phyloP scores from a whole-genome alignment of 2,888 invertebrate species.

The Patella ulyssiponensis region DNA sequence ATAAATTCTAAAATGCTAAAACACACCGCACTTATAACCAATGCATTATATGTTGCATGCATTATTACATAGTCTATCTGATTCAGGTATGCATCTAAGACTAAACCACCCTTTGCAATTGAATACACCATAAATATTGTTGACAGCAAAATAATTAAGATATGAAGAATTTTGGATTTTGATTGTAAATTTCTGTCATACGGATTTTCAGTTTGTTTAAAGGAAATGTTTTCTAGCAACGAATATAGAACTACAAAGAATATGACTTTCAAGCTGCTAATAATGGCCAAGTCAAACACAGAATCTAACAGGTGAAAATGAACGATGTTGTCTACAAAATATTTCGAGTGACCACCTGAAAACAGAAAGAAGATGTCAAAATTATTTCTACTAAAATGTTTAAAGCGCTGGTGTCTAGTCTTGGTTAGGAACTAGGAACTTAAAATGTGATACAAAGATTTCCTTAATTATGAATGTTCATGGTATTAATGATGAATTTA shows the following conservation, averaged over 20 bases:
- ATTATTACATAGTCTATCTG: conserved; percentile 48
- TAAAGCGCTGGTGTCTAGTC: too few species aligned
- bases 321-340: conserved; percentile 65
- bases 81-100: conserved; percentile 53
- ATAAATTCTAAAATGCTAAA: conserved; percentile 58
- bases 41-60: conserved; percentile 62
- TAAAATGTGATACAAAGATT: too few species aligned
- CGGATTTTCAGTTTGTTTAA: conserved; percentile 49
- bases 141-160: conserved; percentile 36
- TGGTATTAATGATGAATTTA: too few species aligned
- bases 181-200: conserved; percentile 37
- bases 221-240: conserved; percentile 50
- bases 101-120: conserved; percentile 47
- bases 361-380: conserved; percentile 22
- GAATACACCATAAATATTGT: conserved; percentile 46
- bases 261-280: conserved; percentile 57
- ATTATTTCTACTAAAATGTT: too few species aligned
- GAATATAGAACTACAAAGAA: conserved; percentile 47
- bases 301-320: conserved; percentile 59
- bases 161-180: conserved; percentile 39
- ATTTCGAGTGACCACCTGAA: conserved; percentile 64
- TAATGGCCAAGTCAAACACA: conserved; percentile 66
- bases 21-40: conserved; percentile 53
- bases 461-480: too few species aligned
- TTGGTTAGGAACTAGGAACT: too few species aligned